These are phyloP conservation scores for Aquatica leii DNA, from an alignment of 2,888 invertebrate genomes.

Conservation along the genomic window DNA sequence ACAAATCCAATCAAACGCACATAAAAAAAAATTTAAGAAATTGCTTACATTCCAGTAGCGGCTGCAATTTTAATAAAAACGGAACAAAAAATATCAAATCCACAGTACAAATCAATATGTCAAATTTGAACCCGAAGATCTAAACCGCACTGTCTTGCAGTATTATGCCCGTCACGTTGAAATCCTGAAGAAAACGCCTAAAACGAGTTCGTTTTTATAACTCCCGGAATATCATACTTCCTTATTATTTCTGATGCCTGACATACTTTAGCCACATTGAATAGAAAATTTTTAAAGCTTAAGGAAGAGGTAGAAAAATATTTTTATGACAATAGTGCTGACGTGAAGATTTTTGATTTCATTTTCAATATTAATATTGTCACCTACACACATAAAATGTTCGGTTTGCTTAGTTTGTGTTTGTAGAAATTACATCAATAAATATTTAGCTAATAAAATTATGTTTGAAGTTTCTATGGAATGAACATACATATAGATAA, in stretches of 20 bases:
- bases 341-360: conserved; percentile 15
- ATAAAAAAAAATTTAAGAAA: too few species aligned
- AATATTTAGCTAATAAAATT: too few species aligned
- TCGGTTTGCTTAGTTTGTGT: too few species aligned
- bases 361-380: conserved; percentile 14
- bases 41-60: too few species aligned
- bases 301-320: conserved; percentile 20
- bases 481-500: too few species aligned
- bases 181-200: conserved; percentile 16
- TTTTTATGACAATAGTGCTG: conserved; percentile 19
- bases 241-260: conserved; percentile 28
- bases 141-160: not conserved
- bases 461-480: too few species aligned
- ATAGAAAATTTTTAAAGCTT: conserved; percentile 17
- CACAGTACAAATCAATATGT: not conserved
- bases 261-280: conserved; percentile 24
- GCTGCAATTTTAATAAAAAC: too few species aligned
- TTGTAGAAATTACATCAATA: too few species aligned
- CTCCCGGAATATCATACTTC: conserved; percentile 23
- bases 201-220: conserved; percentile 20
- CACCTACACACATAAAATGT: too few species aligned
- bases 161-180: conserved; percentile 9
- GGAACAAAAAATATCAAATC: not conserved
- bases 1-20: too few species aligned
- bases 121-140: conserved; percentile 1